phyloP scores from a whole-genome alignment of 2,888 invertebrate genomes.

The Micropterix aruncella region DNA sequence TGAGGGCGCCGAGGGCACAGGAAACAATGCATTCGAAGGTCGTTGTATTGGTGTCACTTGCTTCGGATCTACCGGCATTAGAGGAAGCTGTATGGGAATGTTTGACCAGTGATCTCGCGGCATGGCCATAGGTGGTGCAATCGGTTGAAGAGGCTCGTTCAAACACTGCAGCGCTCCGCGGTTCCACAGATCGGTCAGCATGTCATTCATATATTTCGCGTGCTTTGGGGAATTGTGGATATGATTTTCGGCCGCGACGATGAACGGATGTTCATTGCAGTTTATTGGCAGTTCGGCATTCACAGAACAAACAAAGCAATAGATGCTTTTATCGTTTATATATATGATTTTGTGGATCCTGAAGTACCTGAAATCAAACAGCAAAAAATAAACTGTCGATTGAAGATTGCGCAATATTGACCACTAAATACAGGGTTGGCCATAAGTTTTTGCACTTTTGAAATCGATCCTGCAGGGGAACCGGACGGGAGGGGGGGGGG shows the following conservation, averaged over 20 bases:
- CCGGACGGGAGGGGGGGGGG: too few species aligned
- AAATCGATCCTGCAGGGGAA: too few species aligned
- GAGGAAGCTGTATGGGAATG: background rate
- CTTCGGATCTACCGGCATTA: background rate
- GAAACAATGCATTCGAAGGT: too few species aligned
- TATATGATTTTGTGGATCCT: background rate
- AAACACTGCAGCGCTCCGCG: background rate
- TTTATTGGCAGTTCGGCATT: background rate
- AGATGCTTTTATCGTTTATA: background rate
- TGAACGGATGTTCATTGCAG: background rate
- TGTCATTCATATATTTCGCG: background rate
- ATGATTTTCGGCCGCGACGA: background rate
- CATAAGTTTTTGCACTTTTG: too few species aligned
- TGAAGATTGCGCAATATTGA: too few species aligned
- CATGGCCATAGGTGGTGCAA: background rate
- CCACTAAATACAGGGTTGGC: too few species aligned
- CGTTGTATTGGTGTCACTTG: too few species aligned
- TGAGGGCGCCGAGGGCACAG: too few species aligned
- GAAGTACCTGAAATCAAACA: background rate
- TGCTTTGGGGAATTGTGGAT: background rate
- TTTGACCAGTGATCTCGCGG: background rate
- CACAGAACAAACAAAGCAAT: background rate
- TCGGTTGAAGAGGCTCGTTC: background rate
- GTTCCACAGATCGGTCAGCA: background rate
- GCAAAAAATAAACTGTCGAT: background rate